phyloP scores from a whole-genome alignment of 2,113 vertebrate species.

The Gopherus flavomarginatus region DNA sequence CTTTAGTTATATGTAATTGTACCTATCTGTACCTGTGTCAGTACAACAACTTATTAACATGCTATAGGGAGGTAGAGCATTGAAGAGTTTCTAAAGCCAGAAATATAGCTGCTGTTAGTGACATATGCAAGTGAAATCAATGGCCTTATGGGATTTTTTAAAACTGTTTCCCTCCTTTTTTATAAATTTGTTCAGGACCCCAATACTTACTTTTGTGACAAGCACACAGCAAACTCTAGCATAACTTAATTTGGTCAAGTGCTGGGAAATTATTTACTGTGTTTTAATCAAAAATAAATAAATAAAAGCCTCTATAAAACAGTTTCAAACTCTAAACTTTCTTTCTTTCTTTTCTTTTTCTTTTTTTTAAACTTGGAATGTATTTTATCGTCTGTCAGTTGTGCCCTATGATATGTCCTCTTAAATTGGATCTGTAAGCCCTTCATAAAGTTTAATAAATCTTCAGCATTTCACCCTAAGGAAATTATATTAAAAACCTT shows the following conservation, averaged over 20 bases:
- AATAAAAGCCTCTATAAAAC: constrained; percentile 61
- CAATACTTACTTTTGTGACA: constrained; percentile 30
- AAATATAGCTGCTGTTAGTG: not conserved
- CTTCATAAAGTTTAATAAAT: constrained; percentile 99
- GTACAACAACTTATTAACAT: not conserved
- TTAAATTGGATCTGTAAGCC: constrained; percentile 99
- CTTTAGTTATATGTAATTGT: not conserved
- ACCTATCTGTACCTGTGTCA: not conserved
- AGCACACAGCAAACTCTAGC: constrained; percentile 22
- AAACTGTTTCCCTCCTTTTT: not conserved
- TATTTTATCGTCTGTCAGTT: constrained; percentile 92
- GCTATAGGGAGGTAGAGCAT: not conserved
- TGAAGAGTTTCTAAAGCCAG: not conserved
- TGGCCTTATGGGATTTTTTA: not conserved
- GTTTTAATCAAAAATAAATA: constrained; percentile 48
- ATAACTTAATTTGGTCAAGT: constrained; percentile 38
- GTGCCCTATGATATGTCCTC: constrained; percentile 95
- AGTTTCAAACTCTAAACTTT: constrained; percentile 68
- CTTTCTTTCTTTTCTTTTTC: constrained; percentile 62
- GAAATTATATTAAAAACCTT: constrained; percentile 99
- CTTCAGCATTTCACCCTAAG: constrained; percentile 96
- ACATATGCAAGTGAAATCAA: not conserved
- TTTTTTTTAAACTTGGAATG: constrained; percentile 78
- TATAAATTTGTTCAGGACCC: constrained; percentile 1
- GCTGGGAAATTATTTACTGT: constrained; percentile 41